Percentiles rank a stretch among this genome's conserved stretches.
These are phyloP conservation scores for Proteles cristata DNA, from an alignment of 2,113 vertebrate species.

Conservation along the genomic window DNA sequence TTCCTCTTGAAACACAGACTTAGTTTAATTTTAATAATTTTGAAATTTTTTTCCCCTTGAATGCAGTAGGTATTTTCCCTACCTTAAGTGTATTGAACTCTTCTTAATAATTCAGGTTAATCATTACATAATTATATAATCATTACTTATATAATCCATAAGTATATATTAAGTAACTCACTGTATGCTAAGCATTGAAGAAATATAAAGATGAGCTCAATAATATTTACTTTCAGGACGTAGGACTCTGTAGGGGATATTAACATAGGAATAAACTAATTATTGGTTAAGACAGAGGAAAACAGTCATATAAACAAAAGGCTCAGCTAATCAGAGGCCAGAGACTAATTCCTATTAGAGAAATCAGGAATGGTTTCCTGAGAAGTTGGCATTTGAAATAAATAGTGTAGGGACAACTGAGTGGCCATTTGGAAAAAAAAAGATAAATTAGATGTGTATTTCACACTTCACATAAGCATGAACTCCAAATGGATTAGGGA, in stretches of 20 bases:
- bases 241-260: background rate
- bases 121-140: background rate
- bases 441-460: background rate
- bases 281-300: constrained; percentile 29
- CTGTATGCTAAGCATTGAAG: background rate
- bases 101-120: constrained; percentile 24
- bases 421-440: background rate
- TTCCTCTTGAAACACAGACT: background rate
- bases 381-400: background rate
- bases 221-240: background rate
- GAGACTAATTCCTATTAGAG: background rate
- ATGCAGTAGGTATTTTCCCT: background rate
- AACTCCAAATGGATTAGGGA: constrained; percentile 20
- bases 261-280: constrained; percentile 35
- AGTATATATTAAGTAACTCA: background rate
- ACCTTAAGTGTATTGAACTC: background rate
- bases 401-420: background rate
- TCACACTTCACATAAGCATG: background rate
- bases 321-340: background rate
- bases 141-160: background rate
- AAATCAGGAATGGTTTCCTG: constrained; percentile 16
- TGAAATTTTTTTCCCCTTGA: background rate
- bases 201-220: constrained; percentile 13
- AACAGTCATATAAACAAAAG: constrained; percentile 9
- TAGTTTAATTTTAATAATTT: background rate